Evolutionary conservation across 1,140 invertebrate genomes (phyloP), one percentile per base, ranked within the genome.

Genomic region (Leptopilina clavipes): DNA sequence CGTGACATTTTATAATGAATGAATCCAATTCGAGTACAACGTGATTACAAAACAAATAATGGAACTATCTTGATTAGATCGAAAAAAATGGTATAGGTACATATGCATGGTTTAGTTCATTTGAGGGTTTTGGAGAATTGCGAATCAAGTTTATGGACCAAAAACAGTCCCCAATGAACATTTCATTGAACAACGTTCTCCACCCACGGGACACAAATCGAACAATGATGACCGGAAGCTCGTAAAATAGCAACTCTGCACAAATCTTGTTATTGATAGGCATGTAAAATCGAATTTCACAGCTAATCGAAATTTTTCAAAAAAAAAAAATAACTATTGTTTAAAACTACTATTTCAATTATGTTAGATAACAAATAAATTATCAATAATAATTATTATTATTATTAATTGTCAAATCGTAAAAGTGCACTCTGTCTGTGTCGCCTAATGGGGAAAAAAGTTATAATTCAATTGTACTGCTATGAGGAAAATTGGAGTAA

Each of bases 201-300:
- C 19, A 59, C 10, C 54, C 48, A 56, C 7, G 18, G 54, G 18
- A 56, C 54, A 56, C 17, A 19, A 56, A 18, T 18, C 25, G 25
- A 54, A 56, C 54, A 56, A 56, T 19, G 10, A 56, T 19, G 19
- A 6, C 54, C 54, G n/a, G n/a, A 56, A 19, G 18, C n/a, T 19
- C 54, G 54, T 56, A 18, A 56, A 56, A 56, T 56, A 56, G 8
- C 17, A 56, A 19, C 19, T 19, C 17, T 19, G 19, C 17, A 22
- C 18, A 56, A 22, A 56, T 22, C 54, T 56, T 56, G 54, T 56
- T 19, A 56, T 56, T 56, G 54, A 19, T 19, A 56, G 52, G 5
- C 25, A 31, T 31, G 25, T 44, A 44, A 44, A 44, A 11, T 44
- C 3, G 43, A 31, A 31, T 31, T 31, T 31, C 25, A 31, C 25